Conservation (phyloP, 2,888 invertebrate genomes). For the Tenodera sinensis region DNA sequence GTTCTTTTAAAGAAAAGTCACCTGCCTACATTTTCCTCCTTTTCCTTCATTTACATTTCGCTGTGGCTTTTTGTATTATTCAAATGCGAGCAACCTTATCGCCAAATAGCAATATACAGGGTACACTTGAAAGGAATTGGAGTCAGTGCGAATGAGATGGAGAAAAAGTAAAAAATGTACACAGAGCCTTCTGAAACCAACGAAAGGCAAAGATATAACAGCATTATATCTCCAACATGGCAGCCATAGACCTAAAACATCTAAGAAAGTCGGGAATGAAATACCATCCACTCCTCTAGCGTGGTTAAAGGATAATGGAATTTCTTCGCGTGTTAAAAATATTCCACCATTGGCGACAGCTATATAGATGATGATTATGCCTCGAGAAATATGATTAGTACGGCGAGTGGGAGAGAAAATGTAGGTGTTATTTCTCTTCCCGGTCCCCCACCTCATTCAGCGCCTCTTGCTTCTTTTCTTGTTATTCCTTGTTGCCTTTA, state of each 20-base stretch:
- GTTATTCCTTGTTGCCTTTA: slow-evolving; percentile 1
- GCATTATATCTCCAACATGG: slow-evolving; percentile 6
- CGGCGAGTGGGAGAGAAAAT: slow-evolving; percentile 2
- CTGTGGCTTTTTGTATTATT: slow-evolving; percentile 16
- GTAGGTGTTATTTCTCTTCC: slow-evolving; percentile 10
- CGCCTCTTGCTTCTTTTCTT: slow-evolving; percentile 5
- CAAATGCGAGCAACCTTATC: slow-evolving; percentile 17
- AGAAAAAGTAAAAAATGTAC: slow-evolving; percentile 3
- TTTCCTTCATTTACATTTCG: slow-evolving; percentile 13
- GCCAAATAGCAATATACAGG: slow-evolving; percentile 10
- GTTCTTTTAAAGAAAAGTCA: not conserved
- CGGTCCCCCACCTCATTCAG: not conserved
- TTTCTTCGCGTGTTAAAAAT: slow-evolving; percentile 17
- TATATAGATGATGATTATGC: slow-evolving; percentile 16
- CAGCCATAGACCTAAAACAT: slow-evolving; percentile 1
- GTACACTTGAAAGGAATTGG: slow-evolving; percentile 2
- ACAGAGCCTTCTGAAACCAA: not conserved
- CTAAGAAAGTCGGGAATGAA: slow-evolving; percentile 4
- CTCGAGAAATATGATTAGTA: slow-evolving; percentile 19
- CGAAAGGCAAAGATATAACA: slow-evolving; percentile 10
- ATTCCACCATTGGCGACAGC: slow-evolving; percentile 18
- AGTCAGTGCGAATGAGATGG: not conserved
- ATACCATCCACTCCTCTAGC: slow-evolving; percentile 8
- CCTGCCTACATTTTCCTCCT: not conserved
- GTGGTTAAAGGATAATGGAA: slow-evolving; percentile 20